phyloP scores from a whole-genome alignment of 2,113 vertebrate species.

The Podiceps cristatus region DNA sequence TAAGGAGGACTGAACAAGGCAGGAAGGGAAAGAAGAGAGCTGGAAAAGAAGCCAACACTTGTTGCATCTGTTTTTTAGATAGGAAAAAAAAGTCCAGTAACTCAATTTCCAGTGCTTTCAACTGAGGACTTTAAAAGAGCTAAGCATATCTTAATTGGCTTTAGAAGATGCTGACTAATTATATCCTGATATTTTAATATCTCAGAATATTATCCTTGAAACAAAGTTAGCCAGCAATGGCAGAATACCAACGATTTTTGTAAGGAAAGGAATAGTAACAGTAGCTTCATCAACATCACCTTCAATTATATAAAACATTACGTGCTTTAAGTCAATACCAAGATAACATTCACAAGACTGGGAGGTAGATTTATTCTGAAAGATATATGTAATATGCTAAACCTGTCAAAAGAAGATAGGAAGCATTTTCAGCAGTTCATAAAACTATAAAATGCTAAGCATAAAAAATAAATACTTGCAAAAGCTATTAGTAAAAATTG shows the following conservation, averaged over 20 bases:
- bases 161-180: not conserved
- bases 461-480: not conserved
- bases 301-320: not conserved
- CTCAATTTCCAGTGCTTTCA: not conserved
- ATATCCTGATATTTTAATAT: not conserved
- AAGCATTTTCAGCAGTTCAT: not conserved
- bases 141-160: not conserved
- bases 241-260: not conserved
- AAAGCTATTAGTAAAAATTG: not conserved
- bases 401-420: not conserved
- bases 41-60: not conserved
- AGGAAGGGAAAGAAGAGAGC: not conserved
- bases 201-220: not conserved
- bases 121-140: not conserved
- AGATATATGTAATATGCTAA: not conserved
- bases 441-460: not conserved
- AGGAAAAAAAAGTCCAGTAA: not conserved
- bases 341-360: not conserved
- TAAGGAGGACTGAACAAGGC: not conserved
- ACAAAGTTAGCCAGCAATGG: not conserved
- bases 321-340: not conserved
- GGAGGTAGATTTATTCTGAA: not conserved
- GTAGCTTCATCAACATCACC: not conserved
- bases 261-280: not conserved
- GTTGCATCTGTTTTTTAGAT: not conserved